These are phyloP conservation scores for Phanerotoma sp. DNA, from an alignment of 2,888 invertebrate species.

Conservation along the genomic window DNA sequence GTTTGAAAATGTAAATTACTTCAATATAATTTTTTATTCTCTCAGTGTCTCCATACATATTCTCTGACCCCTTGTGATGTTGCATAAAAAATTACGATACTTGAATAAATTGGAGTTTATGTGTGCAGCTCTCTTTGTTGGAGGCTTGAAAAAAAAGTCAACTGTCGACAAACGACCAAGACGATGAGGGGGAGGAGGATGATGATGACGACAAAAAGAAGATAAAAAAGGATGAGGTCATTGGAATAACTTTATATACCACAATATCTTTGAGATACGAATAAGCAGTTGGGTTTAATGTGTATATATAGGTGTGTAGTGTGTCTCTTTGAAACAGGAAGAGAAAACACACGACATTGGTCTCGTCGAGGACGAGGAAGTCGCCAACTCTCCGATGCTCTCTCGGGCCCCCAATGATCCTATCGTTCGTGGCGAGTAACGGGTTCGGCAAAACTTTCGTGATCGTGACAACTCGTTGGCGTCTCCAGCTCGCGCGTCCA, in stretches of 20 bases:
- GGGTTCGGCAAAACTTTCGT: conserved; percentile 50
- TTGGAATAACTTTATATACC: conserved; percentile 2
- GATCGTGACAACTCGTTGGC: conserved; percentile 48
- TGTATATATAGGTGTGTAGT: conserved; percentile 9
- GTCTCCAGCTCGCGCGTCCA: conserved; percentile 30
- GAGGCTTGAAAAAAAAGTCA: not conserved
- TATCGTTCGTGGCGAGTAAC: conserved; percentile 48
- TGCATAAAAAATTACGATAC: no score
- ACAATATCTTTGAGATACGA: not conserved
- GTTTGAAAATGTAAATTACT: no score
- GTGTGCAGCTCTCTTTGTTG: not conserved
- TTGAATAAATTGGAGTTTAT: no score
- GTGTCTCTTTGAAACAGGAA: conserved; percentile 1
- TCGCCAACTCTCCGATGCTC: conserved; percentile 16
- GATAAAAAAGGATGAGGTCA: not conserved
- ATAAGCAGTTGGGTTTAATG: not conserved
- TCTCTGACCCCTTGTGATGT: no score
- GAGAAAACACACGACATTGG: conserved; percentile 7
- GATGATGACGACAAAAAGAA: no score
- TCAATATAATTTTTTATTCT: no score
- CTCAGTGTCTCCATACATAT: no score
- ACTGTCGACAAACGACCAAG: no score
- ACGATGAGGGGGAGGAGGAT: no score
- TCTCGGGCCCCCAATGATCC: conserved; percentile 44
- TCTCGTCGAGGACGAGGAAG: conserved; percentile 25